Percentiles rank a stretch among this genome's conserved stretches.
Conservation (phyloP, 2,888 invertebrate species). For the Polydrusus tereticollis region DNA sequence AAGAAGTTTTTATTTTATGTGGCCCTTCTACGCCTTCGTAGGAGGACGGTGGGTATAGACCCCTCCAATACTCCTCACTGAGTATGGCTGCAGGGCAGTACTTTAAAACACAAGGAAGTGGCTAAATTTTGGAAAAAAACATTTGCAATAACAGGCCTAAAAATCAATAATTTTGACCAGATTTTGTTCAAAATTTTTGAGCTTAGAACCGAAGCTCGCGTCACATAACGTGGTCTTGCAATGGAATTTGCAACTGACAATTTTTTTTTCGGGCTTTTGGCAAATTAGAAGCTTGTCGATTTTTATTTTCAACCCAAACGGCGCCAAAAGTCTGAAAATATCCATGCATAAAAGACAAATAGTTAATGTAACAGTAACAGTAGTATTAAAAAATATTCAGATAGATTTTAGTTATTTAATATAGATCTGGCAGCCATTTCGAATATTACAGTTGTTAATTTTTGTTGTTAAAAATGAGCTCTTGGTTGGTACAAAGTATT, state of each 20-base stretch:
- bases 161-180: background rate
- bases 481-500: slow-evolving; percentile 48
- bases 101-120: background rate
- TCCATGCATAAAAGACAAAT: slow-evolving; percentile 64
- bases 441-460: slow-evolving; percentile 32
- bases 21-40: no score
- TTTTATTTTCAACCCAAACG: slow-evolving; percentile 27
- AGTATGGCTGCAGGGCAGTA: no score
- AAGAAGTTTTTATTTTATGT: no score
- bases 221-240: slow-evolving; percentile 42
- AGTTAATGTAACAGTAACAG: slow-evolving; percentile 66
- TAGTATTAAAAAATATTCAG: slow-evolving; percentile 58
- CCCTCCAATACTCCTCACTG: no score
- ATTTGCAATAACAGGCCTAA: slow-evolving; percentile 5
- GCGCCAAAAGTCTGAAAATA: slow-evolving; percentile 34
- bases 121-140: background rate
- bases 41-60: no score
- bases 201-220: slow-evolving; percentile 28
- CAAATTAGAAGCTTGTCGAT: slow-evolving; percentile 25
- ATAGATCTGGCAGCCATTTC: slow-evolving; percentile 48
- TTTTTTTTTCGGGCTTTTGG: slow-evolving; percentile 27
- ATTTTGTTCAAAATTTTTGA: slow-evolving; percentile 1
- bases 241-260: slow-evolving; percentile 24
- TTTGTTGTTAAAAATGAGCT: slow-evolving; percentile 17
- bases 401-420: slow-evolving; percentile 53